Evolutionary conservation across 2,113 vertebrate genomes (phyloP).

Genomic region (Telmatochromis sp.): DNA sequence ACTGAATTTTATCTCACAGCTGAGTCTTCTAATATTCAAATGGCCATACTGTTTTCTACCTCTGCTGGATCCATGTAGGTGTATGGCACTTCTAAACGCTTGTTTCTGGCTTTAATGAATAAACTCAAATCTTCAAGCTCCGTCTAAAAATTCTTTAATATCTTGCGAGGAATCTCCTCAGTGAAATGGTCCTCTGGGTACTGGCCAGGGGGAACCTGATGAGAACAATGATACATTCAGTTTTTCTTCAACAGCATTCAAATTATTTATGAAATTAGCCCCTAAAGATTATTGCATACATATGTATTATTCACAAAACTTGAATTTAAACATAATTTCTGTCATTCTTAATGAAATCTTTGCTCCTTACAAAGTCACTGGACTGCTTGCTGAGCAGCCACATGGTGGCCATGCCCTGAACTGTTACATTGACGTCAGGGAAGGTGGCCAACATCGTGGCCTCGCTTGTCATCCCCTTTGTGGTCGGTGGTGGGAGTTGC

Average conservation of each 20-base stretch:
- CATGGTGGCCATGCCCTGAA: not conserved
- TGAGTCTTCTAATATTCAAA: slow-evolving; percentile 1
- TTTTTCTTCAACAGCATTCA: not conserved
- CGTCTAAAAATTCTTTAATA: not conserved
- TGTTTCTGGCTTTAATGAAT: slow-evolving; percentile 30
- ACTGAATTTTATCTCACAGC: not conserved
- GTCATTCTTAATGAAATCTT: not conserved
- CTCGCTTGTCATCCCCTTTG: slow-evolving; percentile 31
- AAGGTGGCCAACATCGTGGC: slow-evolving; percentile 24
- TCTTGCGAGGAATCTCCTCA: not conserved
- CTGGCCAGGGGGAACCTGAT: slow-evolving; percentile 1
- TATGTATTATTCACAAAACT: not conserved
- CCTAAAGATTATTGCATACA: not conserved
- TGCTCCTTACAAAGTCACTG: slow-evolving; percentile 35
- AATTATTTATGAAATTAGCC: not conserved
- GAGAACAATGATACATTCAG: not conserved
- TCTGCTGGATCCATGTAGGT: slow-evolving; percentile 23
- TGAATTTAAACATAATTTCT: not conserved
- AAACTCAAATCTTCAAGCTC: not conserved
- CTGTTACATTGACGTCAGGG: slow-evolving; percentile 16
- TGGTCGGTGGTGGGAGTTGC: slow-evolving; percentile 44
- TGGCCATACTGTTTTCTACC: slow-evolving; percentile 41
- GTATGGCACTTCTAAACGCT: slow-evolving; percentile 5
- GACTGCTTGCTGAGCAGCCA: slow-evolving; percentile 49
- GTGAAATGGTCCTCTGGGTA: slow-evolving; percentile 14